phyloP scores from a whole-genome alignment of 1,140 invertebrate species.

The Caenorhabditis inopinata region DNA sequence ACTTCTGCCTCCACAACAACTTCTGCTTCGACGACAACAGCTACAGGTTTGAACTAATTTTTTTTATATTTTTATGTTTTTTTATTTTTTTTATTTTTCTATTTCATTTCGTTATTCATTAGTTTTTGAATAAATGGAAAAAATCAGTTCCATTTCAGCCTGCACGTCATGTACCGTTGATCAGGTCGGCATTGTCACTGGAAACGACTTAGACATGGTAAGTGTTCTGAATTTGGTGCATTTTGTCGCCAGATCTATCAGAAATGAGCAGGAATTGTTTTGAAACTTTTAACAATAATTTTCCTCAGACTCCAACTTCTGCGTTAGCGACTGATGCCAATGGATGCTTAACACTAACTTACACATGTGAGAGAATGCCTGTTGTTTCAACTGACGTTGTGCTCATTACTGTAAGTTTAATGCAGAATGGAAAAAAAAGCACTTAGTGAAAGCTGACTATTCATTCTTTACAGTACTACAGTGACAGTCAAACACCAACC shows the following conservation, averaged over 20 bases:
- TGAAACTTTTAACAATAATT: background rate
- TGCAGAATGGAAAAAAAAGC: no score
- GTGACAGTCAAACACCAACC: background rate
- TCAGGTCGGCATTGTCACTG: background rate
- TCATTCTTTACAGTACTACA: background rate
- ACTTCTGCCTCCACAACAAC: background rate
- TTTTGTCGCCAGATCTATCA: no score
- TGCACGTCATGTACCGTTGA: background rate
- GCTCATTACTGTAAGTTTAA: background rate
- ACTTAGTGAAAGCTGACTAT: background rate
- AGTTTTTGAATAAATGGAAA: no score
- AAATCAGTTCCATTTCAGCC: background rate
- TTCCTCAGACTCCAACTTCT: background rate
- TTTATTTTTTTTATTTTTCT: no score
- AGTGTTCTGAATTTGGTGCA: background rate
- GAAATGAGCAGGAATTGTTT: no score
- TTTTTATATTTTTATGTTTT: no score
- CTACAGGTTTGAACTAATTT: no score
- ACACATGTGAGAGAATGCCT: background rate
- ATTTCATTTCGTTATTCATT: no score
- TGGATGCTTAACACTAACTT: background rate
- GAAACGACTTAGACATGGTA: background rate
- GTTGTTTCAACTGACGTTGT: background rate
- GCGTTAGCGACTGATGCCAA: background rate
- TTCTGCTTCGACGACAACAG: background rate